These are phyloP conservation scores for Podarcis cretensis DNA, from an alignment of 2,113 vertebrate species.

Conservation along the genomic window DNA sequence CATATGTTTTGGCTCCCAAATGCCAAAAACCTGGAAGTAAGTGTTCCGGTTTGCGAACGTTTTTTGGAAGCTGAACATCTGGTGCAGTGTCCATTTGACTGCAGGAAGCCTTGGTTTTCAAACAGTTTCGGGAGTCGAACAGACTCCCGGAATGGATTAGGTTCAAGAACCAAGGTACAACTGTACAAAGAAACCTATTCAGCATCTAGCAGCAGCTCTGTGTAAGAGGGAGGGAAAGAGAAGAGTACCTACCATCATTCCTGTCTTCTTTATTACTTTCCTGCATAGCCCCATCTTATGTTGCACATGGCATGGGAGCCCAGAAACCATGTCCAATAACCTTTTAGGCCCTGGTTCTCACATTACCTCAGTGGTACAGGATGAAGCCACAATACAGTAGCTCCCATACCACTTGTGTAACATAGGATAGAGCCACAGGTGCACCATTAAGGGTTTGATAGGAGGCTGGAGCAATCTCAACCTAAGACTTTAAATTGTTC, in stretches of 20 bases:
- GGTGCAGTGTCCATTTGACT: too few species aligned
- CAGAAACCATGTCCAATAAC: background rate
- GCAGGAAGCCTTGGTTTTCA: too few species aligned
- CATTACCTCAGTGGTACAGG: background rate
- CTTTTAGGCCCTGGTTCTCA: background rate
- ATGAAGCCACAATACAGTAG: background rate
- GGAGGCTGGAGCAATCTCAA: background rate
- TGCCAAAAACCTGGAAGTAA: too few species aligned
- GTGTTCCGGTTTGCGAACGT: too few species aligned
- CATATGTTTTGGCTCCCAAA: too few species aligned
- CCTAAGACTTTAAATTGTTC: background rate
- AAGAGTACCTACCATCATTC: background rate
- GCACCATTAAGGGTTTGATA: background rate
- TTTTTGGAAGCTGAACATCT: too few species aligned
- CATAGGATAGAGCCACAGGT: background rate
- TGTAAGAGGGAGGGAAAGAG: background rate
- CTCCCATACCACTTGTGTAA: background rate
- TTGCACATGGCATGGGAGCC: background rate
- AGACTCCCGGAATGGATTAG: too few species aligned
- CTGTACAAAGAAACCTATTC: background rate
- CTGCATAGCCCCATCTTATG: background rate
- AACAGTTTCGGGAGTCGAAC: too few species aligned
- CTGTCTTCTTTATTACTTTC: background rate
- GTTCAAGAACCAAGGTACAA: too few species aligned
- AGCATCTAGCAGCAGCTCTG: background rate